phyloP scores from a whole-genome alignment of 1,140 invertebrate genomes.

The Contarinia nasturtii region DNA sequence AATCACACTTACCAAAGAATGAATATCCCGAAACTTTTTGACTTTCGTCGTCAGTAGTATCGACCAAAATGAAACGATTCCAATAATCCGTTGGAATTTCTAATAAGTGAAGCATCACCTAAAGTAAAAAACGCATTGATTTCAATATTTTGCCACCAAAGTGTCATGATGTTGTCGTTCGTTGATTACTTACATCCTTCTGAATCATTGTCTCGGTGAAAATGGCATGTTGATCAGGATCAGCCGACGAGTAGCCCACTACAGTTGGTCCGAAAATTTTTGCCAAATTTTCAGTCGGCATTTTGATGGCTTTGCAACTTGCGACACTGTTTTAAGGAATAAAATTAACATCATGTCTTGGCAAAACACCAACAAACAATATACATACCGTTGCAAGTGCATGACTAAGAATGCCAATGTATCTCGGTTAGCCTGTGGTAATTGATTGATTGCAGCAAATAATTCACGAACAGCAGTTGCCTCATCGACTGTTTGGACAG shows the following conservation, averaged over 20 bases:
- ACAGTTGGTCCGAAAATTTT: slow-evolving; percentile 72
- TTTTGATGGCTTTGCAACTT: slow-evolving; percentile 48
- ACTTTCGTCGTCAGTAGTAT: background rate
- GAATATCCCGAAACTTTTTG: background rate
- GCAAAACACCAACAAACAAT: too few relatives aligned
- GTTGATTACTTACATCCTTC: slow-evolving; percentile 26
- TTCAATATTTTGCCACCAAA: background rate
- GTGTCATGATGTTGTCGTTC: background rate
- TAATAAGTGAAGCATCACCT: background rate
- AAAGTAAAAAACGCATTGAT: background rate
- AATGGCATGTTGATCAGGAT: slow-evolving; percentile 31
- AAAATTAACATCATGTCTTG: too few relatives aligned
- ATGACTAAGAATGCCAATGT: slow-evolving; percentile 69
- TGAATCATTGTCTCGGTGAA: slow-evolving; percentile 36
- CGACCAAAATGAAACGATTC: background rate
- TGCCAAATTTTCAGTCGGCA: slow-evolving; percentile 58
- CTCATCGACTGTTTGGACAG: slow-evolving; percentile 28
- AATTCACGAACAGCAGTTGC: slow-evolving; percentile 28
- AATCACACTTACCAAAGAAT: background rate
- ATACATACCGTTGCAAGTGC: slow-evolving; percentile 55
- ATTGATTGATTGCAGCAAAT: slow-evolving; percentile 43
- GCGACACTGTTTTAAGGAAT: slow-evolving; percentile 23
- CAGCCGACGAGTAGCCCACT: slow-evolving; percentile 53
- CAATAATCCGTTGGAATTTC: background rate
- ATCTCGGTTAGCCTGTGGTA: slow-evolving; percentile 72